Percentiles rank a stretch among this genome's conserved stretches.
These are phyloP conservation scores for Hemaris fuciformis DNA, from an alignment of 2,888 invertebrate genomes.

Conservation along the genomic window DNA sequence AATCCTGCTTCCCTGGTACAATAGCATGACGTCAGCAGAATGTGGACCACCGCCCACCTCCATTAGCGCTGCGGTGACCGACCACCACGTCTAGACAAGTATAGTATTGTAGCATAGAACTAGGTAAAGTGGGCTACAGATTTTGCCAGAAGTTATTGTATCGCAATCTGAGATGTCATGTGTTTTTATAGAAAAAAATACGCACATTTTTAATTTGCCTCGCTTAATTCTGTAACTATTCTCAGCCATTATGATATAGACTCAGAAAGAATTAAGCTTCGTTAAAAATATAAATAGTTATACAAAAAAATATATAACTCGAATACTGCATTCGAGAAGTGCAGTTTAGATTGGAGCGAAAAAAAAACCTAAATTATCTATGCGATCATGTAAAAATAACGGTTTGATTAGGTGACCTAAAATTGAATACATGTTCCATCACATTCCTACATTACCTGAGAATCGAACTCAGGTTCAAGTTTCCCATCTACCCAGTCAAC, in stretches of 20 bases:
- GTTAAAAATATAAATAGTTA: no score
- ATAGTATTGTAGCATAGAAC: constrained; percentile 16
- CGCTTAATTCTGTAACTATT: no score
- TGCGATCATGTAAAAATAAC: no score
- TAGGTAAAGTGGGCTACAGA: not conserved
- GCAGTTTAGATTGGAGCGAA: no score
- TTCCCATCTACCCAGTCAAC: not conserved
- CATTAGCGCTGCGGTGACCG: constrained; percentile 45
- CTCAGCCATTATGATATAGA: no score
- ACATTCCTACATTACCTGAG: not conserved
- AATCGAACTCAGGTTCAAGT: not conserved
- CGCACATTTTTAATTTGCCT: no score
- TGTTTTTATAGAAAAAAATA: no score
- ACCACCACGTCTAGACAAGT: constrained; percentile 41
- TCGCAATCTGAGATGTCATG: not conserved
- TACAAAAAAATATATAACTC: no score
- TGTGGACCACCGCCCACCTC: constrained; percentile 66
- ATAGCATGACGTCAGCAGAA: constrained; percentile 52
- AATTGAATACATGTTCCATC: not conserved
- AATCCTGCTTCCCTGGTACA: not conserved
- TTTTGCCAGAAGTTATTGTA: not conserved
- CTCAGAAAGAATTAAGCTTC: no score
- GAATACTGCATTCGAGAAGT: no score
- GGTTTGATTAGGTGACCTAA: no score
- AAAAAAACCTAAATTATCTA: no score